These are phyloP conservation scores for Myotis planiceps DNA, from an alignment of 2,797 vertebrate species.

Conservation along the genomic window DNA sequence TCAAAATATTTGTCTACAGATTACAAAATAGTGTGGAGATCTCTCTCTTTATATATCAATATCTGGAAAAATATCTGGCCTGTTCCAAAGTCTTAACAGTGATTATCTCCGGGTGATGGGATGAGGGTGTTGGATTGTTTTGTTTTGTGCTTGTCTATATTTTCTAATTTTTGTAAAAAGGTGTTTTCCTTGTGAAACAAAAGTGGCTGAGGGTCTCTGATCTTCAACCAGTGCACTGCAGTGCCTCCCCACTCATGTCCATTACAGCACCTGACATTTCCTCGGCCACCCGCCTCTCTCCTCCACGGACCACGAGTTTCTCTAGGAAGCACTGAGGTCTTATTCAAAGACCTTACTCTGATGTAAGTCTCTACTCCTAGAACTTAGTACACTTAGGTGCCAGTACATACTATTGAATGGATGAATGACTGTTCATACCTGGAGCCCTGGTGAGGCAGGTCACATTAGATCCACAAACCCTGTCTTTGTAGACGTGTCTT, in stretches of 20 bases:
- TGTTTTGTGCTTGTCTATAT: constrained; percentile 1
- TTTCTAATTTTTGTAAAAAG: constrained; percentile 1
- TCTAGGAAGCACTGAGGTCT: not conserved
- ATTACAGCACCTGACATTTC: not conserved
- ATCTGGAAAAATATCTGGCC: not conserved
- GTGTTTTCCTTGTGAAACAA: not conserved
- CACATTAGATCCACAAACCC: not conserved
- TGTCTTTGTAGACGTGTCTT: not conserved
- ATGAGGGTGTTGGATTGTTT: not conserved
- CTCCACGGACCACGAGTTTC: not conserved
- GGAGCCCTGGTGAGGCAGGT: not conserved
- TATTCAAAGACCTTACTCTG: not conserved
- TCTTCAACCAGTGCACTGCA: not conserved
- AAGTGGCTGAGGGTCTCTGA: not conserved
- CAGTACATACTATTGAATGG: not conserved
- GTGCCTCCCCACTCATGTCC: not conserved
- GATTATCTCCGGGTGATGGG: not conserved
- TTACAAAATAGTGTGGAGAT: not conserved
- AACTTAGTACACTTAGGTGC: not conserved
- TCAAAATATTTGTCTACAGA: not conserved
- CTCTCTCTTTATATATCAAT: not conserved
- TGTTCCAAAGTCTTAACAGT: not conserved
- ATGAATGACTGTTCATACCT: not conserved
- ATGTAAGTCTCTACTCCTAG: not conserved
- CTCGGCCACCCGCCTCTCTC: not conserved